Base-by-base conservation (phyloP, 2,797 vertebrate species). In the Ceyx erithaca region DNA sequence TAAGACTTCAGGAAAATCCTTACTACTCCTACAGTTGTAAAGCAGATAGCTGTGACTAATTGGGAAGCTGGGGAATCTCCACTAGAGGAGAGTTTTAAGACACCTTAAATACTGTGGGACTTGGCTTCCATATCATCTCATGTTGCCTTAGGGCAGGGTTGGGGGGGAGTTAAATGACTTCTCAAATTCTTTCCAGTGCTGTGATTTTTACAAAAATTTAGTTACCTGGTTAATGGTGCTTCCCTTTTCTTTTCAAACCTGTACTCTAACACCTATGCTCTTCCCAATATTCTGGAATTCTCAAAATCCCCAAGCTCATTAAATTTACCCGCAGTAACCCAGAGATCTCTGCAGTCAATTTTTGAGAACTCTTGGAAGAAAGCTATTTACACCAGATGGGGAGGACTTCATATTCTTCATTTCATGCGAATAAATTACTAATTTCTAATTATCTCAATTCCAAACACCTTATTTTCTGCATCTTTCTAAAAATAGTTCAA, bases 201-300 rank as follows among this genome's bases (percentile, higher is more conserved):
- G 63, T 79, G 75, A 77, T 35, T 49, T 26, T 49, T 49, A 14
- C 6, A 49, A 94, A 94, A 94, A 82, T 58, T 70, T 77, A 87
- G 81, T 93, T 89, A 90, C 61, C 54, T 80, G 84, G 57, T 90
- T 95, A 94, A 94, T 92, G 86, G 88, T 40, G 90, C 94, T 93
- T 92, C 68, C 69, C 54, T 64, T 85, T 35, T 66, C 90, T 88
- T 87, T 90, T 87, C 90, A 94, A 90, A 85, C 61, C 72, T 61
- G 37, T 70, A 51, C 67, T 86, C 80, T n/a, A 89, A 94, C 75
- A 90, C 71, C 88, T 82, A 79, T 1, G 1, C 21, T 84, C 12
- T 64, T 82, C 40, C 40, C 78, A 94, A 80, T 70, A 81, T n/a
- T 88, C 45, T 72, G 54, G 33, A 92, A 96, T 64, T 96, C 95